phyloP scores from a whole-genome alignment of 2,888 invertebrate genomes.

The Vanessa cardui region DNA sequence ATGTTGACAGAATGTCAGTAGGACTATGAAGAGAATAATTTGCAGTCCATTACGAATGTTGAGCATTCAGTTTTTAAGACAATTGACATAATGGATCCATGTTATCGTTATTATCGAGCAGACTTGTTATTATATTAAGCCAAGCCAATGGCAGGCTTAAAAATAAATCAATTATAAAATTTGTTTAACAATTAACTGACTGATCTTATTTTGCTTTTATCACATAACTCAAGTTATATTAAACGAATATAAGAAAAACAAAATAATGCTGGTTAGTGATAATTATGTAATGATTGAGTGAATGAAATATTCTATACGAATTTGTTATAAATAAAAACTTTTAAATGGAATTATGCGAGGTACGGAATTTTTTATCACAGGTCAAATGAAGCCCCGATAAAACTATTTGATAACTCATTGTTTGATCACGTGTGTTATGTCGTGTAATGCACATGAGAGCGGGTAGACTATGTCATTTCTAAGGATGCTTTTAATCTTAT shows the following conservation, averaged over 20 bases:
- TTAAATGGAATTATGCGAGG: slow-evolving; percentile 24
- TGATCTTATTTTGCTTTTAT: no score
- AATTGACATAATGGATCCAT: no score
- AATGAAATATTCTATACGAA: slow-evolving; percentile 18
- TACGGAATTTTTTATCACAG: slow-evolving; percentile 58
- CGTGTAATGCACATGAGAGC: slow-evolving; percentile 39
- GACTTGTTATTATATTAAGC: no score
- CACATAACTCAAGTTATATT: not conserved
- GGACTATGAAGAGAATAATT: not conserved
- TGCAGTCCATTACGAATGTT: not conserved
- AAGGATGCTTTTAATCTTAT: no score
- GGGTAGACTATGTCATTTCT: slow-evolving; percentile 1
- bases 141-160: no score
- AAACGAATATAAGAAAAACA: not conserved
- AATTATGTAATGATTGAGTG: not conserved
- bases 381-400: slow-evolving; percentile 72
- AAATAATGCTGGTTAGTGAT: not conserved
- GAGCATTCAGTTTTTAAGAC: not conserved
- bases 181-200: no score
- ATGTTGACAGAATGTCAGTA: slow-evolving; percentile 20
- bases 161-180: no score
- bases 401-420: slow-evolving; percentile 51
- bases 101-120: no score
- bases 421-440: slow-evolving; percentile 45
- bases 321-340: slow-evolving; percentile 20